Evolutionary conservation across 2,797 vertebrate species (phyloP).

Genomic region (Holocentrus rufus): DNA sequence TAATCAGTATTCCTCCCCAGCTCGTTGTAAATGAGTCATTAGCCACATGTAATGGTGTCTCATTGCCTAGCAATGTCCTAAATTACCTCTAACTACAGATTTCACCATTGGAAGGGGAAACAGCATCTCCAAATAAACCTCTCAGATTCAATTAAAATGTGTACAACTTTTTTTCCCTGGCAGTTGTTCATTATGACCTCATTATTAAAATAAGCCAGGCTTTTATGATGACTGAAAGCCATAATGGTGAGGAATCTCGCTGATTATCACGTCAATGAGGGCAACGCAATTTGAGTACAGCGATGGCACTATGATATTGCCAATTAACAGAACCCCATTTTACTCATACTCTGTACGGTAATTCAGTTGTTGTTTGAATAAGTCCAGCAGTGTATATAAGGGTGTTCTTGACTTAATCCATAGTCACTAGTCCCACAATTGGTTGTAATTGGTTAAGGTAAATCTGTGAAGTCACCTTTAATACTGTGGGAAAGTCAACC

Average conservation of each 20-base stretch:
- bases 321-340: conserved; percentile 45
- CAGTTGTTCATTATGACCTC: conserved; percentile 69
- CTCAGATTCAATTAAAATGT: conserved; percentile 73
- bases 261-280: conserved; percentile 51
- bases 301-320: conserved; percentile 37
- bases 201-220: conserved; percentile 71
- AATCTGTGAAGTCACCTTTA: conserved; percentile 3
- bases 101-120: conserved; percentile 61
- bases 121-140: conserved; percentile 69
- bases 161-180: conserved; percentile 59
- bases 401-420: neutral
- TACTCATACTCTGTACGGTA: neutral
- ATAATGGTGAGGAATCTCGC: conserved; percentile 55
- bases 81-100: conserved; percentile 79
- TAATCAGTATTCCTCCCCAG: conserved; percentile 78
- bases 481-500: conserved; percentile 24
- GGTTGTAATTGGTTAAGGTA: conserved; percentile 3
- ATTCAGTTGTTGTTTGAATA: neutral
- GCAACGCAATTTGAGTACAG: conserved; percentile 42
- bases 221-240: conserved; percentile 56
- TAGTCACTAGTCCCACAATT: neutral
- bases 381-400: neutral
- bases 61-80: conserved; percentile 75
- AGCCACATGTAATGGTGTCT: conserved; percentile 77
- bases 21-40: conserved; percentile 80